Evolutionary conservation across 1,140 invertebrate species (phyloP).

Genomic region (Holcopasites calliopsidis): DNA sequence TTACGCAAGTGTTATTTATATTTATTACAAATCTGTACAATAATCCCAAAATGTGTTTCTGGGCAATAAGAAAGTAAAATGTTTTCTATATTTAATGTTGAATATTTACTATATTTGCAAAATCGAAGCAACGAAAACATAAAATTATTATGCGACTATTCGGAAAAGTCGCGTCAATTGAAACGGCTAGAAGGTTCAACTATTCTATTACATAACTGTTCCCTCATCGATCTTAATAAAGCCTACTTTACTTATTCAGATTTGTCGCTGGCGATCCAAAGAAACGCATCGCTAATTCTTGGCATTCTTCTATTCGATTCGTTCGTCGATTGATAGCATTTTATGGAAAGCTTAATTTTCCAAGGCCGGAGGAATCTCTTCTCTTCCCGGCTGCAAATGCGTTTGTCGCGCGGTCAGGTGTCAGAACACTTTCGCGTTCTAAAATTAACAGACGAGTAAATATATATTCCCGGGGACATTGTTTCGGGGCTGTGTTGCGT

Average conservation of each 20-base stretch:
- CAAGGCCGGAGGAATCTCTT: no score
- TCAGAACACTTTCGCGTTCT: slow-evolving; percentile 14
- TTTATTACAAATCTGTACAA: no score
- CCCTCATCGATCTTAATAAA: slow-evolving; percentile 35
- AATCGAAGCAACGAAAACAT: no score
- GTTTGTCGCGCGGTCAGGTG: slow-evolving; percentile 11
- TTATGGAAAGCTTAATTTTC: no score
- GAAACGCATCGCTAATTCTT: not conserved
- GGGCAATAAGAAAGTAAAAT: no score
- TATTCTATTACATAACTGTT: slow-evolving; percentile 35
- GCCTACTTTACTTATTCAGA: slow-evolving; percentile 14
- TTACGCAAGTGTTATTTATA: no score
- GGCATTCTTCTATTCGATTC: not conserved
- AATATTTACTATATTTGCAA: no score
- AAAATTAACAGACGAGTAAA: slow-evolving; percentile 48
- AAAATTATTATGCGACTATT: slow-evolving; percentile 4
- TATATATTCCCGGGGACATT: slow-evolving; percentile 40
- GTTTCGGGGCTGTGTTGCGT: slow-evolving; percentile 28
- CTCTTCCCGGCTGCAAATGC: no score
- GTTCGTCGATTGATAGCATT: not conserved
- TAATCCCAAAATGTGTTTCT: no score
- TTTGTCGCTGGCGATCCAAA: not conserved
- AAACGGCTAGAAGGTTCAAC: slow-evolving; percentile 31
- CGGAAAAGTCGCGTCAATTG: slow-evolving; percentile 38
- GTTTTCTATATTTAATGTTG: no score